These are phyloP conservation scores for Netelia inedita DNA, from an alignment of 2,888 invertebrate genomes.

Conservation along the genomic window DNA sequence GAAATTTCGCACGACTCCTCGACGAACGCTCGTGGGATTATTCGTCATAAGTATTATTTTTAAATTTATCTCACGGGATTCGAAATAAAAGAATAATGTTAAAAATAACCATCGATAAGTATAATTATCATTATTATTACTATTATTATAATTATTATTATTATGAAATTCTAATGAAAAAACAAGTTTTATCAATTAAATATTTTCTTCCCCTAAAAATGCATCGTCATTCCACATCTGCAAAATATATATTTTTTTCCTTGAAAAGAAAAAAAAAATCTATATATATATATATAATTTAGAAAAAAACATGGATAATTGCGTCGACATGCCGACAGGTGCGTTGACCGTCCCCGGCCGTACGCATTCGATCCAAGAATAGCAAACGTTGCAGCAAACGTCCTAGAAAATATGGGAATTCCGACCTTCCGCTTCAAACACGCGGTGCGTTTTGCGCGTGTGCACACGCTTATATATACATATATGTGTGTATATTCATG, in stretches of 20 bases:
- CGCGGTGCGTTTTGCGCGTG: neutral
- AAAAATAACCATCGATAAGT: no score
- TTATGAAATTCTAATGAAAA: no score
- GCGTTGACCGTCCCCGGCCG: constrained; percentile 24
- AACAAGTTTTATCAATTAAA: no score
- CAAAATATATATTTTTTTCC: no score
- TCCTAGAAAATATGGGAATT: constrained; percentile 53
- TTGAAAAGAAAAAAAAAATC: neutral
- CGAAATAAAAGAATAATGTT: no score
- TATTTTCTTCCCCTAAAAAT: no score
- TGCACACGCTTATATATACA: constrained; percentile 8
- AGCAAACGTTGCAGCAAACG: constrained; percentile 24
- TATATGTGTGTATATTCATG: constrained; percentile 1
- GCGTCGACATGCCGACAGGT: constrained; percentile 15
- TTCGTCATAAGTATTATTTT: neutral
- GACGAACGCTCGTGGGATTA: neutral
- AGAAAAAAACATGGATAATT: constrained; percentile 7
- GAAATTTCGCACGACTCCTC: constrained; percentile 31
- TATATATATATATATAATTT: neutral
- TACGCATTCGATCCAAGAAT: constrained; percentile 42
- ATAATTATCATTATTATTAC: no score
- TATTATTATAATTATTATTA: no score
- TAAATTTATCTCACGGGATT: no score
- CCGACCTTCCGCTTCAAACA: constrained; percentile 41
- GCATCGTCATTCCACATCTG: no score